Conservation (phyloP, 2,888 invertebrate genomes). For the Microctonus aethiopoides region DNA sequence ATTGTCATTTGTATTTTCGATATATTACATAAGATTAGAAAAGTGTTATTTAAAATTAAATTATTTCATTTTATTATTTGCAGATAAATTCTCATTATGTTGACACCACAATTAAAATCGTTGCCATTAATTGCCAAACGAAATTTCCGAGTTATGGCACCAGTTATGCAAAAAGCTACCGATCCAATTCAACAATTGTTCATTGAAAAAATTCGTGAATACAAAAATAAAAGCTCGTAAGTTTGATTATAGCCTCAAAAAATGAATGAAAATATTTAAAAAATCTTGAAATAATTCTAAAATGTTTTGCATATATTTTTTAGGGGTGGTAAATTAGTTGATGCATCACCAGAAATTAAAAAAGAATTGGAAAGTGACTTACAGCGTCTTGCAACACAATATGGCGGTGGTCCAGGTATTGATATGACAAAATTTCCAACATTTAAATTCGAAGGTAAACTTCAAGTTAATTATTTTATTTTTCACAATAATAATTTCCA, state of each 20-base stretch:
- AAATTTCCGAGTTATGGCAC: slow-evolving; percentile 80
- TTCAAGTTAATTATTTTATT: not conserved
- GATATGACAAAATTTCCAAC: slow-evolving; percentile 92
- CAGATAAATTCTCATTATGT: slow-evolving; percentile 47
- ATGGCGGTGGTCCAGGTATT: slow-evolving; percentile 78
- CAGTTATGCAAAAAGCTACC: slow-evolving; percentile 75
- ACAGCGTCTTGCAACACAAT: slow-evolving; percentile 83
- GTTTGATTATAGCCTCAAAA: slow-evolving; percentile 57
- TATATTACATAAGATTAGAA: slow-evolving; percentile 15
- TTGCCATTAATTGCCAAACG: slow-evolving; percentile 66
- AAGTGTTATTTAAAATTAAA: not conserved
- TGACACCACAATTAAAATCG: slow-evolving; percentile 49
- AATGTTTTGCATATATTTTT: slow-evolving; percentile 43
- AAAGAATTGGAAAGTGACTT: slow-evolving; percentile 81
- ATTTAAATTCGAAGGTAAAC: slow-evolving; percentile 78
- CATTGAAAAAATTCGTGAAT: slow-evolving; percentile 91
- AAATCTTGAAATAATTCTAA: too few species aligned
- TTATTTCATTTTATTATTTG: slow-evolving; percentile 4
- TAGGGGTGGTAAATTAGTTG: slow-evolving; percentile 87
- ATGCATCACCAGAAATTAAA: slow-evolving; percentile 81
- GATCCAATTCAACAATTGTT: slow-evolving; percentile 96
- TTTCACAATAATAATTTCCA: not conserved
- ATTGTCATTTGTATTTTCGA: not conserved
- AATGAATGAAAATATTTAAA: not conserved
- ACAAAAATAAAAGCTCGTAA: slow-evolving; percentile 87